phyloP scores from a whole-genome alignment of 1,140 invertebrate species.

The Heliconius himera region DNA sequence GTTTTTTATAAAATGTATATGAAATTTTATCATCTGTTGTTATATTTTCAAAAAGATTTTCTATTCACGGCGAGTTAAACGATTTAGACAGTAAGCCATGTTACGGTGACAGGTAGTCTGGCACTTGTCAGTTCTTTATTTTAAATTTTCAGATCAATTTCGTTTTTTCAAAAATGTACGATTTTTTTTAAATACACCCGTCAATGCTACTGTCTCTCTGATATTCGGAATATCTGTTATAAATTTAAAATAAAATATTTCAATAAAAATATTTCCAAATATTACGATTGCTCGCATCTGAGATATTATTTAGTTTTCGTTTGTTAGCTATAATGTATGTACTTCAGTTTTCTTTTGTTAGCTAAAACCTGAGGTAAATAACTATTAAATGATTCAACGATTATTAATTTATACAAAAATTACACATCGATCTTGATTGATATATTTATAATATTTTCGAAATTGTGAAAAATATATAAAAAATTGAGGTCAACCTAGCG shows the following conservation, averaged over 20 bases:
- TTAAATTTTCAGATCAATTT: background rate
- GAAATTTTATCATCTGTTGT: background rate
- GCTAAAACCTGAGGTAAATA: too few species aligned
- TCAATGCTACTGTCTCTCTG: background rate
- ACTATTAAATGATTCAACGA: too few species aligned
- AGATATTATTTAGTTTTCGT: too few species aligned
- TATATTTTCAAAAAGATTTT: background rate
- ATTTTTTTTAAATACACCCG: background rate
- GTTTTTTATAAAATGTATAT: background rate
- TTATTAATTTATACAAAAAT: too few species aligned
- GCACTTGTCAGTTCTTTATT: conserved; percentile 7
- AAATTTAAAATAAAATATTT: background rate
- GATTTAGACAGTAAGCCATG: conserved; percentile 1
- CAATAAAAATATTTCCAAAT: background rate
- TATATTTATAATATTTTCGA: too few species aligned
- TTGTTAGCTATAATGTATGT: too few species aligned
- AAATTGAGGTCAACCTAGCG: too few species aligned
- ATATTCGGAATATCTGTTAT: background rate
- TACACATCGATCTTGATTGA: too few species aligned
- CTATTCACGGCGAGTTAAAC: background rate
- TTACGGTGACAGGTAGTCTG: background rate
- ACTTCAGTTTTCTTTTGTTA: too few species aligned
- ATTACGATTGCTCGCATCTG: background rate
- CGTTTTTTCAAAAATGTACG: background rate
- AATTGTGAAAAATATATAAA: too few species aligned